phyloP scores from a whole-genome alignment of 2,888 invertebrate species.

The Azorinus chamasolen region DNA sequence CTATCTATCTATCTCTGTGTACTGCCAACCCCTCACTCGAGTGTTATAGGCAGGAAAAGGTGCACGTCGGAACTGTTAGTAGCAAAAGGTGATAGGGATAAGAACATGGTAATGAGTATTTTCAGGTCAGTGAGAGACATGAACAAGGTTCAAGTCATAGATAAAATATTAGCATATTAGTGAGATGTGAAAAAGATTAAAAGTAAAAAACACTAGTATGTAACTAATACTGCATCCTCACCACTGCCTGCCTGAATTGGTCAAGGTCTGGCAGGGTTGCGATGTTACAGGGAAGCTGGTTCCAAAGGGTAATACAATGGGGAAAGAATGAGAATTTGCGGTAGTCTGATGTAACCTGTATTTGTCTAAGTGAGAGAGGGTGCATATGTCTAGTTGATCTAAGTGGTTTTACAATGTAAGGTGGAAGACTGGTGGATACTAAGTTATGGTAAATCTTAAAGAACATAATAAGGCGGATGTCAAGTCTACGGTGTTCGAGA shows the following conservation, averaged over 20 bases:
- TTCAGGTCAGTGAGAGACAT: background rate
- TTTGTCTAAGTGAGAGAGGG: conserved; percentile 21
- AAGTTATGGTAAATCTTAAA: conserved; percentile 11
- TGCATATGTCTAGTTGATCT: conserved; percentile 25
- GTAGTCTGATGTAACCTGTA: conserved; percentile 10
- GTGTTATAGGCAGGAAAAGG: conserved; percentile 18
- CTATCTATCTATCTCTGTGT: conserved; percentile 11
- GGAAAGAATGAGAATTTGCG: conserved; percentile 13
- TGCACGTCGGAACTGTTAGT: conserved; percentile 10
- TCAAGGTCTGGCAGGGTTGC: conserved; percentile 15
- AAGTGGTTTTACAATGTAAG: conserved; percentile 4
- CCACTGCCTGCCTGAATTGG: conserved; percentile 16
- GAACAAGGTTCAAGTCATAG: background rate
- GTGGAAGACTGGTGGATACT: conserved; percentile 2
- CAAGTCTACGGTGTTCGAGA: conserved; percentile 10
- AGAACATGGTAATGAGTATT: background rate
- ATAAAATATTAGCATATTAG: conserved; percentile 5
- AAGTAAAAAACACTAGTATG: background rate
- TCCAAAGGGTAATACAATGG: conserved; percentile 11
- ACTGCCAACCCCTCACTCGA: conserved; percentile 15
- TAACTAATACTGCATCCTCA: conserved; percentile 6
- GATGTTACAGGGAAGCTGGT: conserved; percentile 6
- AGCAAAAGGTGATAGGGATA: background rate
- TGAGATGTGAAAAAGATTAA: conserved; percentile 3
- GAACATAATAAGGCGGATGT: conserved; percentile 19